phyloP scores from a whole-genome alignment of 2,888 invertebrate genomes.

The Nomada goodeniana region DNA sequence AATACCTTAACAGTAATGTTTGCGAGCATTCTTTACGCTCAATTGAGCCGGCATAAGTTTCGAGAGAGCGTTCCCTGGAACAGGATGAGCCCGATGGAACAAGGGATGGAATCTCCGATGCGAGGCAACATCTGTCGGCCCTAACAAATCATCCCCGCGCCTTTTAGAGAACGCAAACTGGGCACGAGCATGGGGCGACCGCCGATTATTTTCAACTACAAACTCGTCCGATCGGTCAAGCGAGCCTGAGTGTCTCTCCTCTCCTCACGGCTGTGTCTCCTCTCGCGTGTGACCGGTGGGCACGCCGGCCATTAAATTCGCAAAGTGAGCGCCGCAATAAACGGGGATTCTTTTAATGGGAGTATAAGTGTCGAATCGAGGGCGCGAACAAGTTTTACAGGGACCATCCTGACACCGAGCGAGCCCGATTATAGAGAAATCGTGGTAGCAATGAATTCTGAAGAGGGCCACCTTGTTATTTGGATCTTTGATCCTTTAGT shows the following conservation, averaged over 20 bases:
- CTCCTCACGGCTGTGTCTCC: slow-evolving; percentile 5
- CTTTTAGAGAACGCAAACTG: slow-evolving; percentile 56
- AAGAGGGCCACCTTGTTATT: not conserved
- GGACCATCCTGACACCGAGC: slow-evolving; percentile 30
- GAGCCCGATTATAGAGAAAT: slow-evolving; percentile 12
- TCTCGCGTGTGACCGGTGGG: slow-evolving; percentile 55
- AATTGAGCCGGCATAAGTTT: slow-evolving; percentile 45
- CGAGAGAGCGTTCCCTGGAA: slow-evolving; percentile 6
- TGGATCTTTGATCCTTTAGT: too few relatives aligned
- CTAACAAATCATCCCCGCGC: slow-evolving; percentile 72
- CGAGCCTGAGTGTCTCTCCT: slow-evolving; percentile 16
- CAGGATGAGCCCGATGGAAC: slow-evolving; percentile 38
- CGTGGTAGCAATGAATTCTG: slow-evolving; percentile 52
- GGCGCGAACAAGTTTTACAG: slow-evolving; percentile 45
- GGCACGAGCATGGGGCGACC: slow-evolving; percentile 66
- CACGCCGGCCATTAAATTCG: slow-evolving; percentile 60
- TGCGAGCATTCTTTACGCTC: slow-evolving; percentile 53
- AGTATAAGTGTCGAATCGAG: slow-evolving; percentile 52
- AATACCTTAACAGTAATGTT: slow-evolving; percentile 40
- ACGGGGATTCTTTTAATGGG: slow-evolving; percentile 61
- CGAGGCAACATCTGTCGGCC: slow-evolving; percentile 64
- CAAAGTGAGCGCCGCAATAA: slow-evolving; percentile 58
- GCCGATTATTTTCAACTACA: slow-evolving; percentile 66
- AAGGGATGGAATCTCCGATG: slow-evolving; percentile 41
- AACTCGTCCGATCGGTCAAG: slow-evolving; percentile 70